Evolutionary conservation across 2,797 vertebrate species (phyloP), one percentile per base, ranked within the genome.

Genomic region (Triplophysa yarkandensis): DNA sequence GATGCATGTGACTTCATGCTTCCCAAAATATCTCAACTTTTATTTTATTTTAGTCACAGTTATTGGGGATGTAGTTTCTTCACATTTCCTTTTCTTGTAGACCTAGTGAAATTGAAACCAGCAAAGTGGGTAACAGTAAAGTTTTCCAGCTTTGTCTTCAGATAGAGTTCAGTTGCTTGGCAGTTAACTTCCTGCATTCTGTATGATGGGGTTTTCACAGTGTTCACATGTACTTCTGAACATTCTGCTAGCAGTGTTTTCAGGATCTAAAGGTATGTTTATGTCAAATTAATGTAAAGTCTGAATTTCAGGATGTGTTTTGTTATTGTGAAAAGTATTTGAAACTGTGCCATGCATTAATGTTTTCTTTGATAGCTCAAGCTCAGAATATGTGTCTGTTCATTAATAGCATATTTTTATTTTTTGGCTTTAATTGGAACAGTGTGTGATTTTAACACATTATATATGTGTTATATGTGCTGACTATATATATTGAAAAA

Each of bases 191-290:
- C 17, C 28, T 36, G 2, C 30, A 32, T 6, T 30, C 30, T 27
- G 17, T 60, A 50, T n/a, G 25, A 81, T 81, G 76, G 25, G 13
- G 14, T 2, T 14, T 9, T 63, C 13, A 54, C 46, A 17, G 21
- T 25, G 14, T 19, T n/a, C 27, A 34, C 19, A 16, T 57, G 28
- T 57, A 1, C 6, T n/a, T 34, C 14, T 71, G 1, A n/a, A 28
- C 36, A 13, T 77, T 17, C 34, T 77, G 9, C 50, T 58, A 6
- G 36, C 52, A 23, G 4, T 32, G 10, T 41, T 61, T 34, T 41
- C 44, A 43, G 66, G 74, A 74, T 48, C 23, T 14, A 34, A 46
- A 68, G 16, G 76, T 81, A 46, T 67, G 71, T 57, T 10, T 32
- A 48, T 41, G 1, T 28, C 4, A 19, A 16, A 46, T 46, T 28